Evolutionary conservation across 2,888 invertebrate species (phyloP).

Genomic region (Laothoe populi): DNA sequence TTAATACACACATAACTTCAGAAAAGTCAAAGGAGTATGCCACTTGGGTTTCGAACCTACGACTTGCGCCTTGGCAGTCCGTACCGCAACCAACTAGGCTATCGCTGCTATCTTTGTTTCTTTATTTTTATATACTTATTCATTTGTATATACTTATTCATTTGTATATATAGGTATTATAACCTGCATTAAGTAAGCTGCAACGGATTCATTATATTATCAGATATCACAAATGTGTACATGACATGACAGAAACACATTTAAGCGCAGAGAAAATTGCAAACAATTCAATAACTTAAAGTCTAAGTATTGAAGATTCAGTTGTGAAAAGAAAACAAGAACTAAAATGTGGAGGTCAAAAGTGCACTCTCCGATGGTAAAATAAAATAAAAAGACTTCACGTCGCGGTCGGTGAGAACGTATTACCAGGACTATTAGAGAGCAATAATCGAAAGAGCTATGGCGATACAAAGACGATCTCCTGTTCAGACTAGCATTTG

Average conservation of each 20-base stretch:
- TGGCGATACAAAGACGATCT: neutral
- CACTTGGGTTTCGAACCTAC: too few species aligned
- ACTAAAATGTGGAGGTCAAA: constrained; percentile 15
- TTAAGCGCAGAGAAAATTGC: neutral
- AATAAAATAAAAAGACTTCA: constrained; percentile 21
- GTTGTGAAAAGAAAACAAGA: constrained; percentile 1
- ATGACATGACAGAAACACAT: neutral
- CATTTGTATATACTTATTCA: too few species aligned
- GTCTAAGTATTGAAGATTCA: constrained; percentile 6
- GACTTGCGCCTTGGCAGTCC: too few species aligned
- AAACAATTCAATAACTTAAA: neutral
- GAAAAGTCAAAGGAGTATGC: too few species aligned
- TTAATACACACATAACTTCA: too few species aligned
- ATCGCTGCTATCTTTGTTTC: too few species aligned
- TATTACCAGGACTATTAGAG: constrained; percentile 16
- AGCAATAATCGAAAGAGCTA: constrained; percentile 24
- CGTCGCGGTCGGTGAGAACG: constrained; percentile 4
- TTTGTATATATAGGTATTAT: too few species aligned
- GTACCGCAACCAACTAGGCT: too few species aligned
- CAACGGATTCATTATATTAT: too few species aligned
- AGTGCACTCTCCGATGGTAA: constrained; percentile 10
- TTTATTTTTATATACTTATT: too few species aligned
- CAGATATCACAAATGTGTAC: neutral
- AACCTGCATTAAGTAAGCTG: too few species aligned
- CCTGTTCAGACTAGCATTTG: too few species aligned